These are phyloP conservation scores for Phylloscopus whistleri DNA, from an alignment of 2,113 vertebrate species.

Conservation along the genomic window DNA sequence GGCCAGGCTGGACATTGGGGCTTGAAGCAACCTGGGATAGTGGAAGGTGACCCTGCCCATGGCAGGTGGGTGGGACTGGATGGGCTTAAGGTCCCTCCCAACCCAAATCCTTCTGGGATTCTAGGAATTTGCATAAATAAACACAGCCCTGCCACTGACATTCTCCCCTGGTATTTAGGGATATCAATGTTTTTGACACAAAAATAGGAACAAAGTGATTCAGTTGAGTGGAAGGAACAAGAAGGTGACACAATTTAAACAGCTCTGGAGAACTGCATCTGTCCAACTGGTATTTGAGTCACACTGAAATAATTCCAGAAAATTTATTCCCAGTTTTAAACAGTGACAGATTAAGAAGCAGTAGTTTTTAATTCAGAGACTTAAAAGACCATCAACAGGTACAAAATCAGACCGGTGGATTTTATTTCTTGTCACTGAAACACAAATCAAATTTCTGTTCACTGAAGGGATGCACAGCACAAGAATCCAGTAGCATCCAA, in stretches of 20 bases:
- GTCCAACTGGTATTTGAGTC: background rate
- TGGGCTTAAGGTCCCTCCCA: background rate
- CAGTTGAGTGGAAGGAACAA: background rate
- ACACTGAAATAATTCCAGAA: background rate
- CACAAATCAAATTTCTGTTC: background rate
- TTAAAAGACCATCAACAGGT: background rate
- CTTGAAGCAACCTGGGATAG: fast-evolving
- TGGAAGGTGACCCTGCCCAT: background rate
- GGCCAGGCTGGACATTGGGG: background rate
- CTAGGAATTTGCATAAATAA: background rate
- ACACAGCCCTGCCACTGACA: background rate
- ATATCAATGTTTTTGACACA: background rate
- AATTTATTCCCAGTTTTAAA: background rate
- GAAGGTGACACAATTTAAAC: background rate
- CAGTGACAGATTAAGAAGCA: background rate
- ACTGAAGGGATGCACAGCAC: fast-evolving
- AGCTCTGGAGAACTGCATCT: background rate
- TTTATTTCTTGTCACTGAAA: background rate
- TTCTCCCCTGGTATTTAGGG: background rate
- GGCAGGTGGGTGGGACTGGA: background rate
- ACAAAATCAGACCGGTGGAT: background rate
- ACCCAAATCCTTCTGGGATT: background rate
- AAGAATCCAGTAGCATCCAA: background rate
- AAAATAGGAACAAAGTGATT: background rate
- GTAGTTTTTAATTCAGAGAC: background rate